These are phyloP conservation scores for Drosophila pseudoobscura DNA, from an alignment of 1,140 invertebrate genomes.

Conservation along the genomic window DNA sequence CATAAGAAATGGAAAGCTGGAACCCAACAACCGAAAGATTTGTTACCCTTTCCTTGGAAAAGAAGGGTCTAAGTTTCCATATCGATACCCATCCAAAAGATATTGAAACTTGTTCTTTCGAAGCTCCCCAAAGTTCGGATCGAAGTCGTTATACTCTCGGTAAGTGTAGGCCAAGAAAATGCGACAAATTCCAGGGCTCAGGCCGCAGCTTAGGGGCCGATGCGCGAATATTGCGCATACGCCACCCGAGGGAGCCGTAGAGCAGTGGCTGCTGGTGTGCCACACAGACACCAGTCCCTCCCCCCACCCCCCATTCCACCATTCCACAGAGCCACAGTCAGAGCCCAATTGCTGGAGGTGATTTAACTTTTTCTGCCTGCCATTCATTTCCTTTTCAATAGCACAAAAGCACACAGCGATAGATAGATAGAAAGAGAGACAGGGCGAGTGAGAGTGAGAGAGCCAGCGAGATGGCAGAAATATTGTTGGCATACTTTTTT, in stretches of 20 bases:
- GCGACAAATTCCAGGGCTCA: slow-evolving; percentile 61
- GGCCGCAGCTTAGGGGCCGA: slow-evolving; percentile 52
- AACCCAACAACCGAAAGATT: too few species aligned
- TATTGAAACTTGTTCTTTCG: too few species aligned
- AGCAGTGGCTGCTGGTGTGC: slow-evolving; percentile 8
- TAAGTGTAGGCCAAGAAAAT: slow-evolving; percentile 35
- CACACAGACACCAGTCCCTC: too few species aligned
- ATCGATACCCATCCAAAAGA: too few species aligned
- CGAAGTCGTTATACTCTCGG: too few species aligned
- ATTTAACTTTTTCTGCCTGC: slow-evolving; percentile 77
- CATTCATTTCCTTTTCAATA: slow-evolving; percentile 80
- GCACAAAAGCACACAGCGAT: slow-evolving; percentile 61
- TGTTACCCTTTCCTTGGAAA: too few species aligned
- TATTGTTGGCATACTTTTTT: slow-evolving; percentile 79
- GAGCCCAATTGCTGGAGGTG: slow-evolving; percentile 68
- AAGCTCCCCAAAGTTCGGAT: too few species aligned
- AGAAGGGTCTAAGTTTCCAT: too few species aligned
- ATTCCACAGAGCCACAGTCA: slow-evolving; percentile 3
- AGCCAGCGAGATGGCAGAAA: slow-evolving; percentile 50
- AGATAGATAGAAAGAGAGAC: background rate
- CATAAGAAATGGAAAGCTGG: slow-evolving; percentile 1
- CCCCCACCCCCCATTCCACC: too few species aligned
- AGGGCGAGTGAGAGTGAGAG: background rate
- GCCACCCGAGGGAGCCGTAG: slow-evolving; percentile 31
- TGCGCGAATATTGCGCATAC: slow-evolving; percentile 71